These are phyloP conservation scores for Encarsia formosa DNA, from an alignment of 2,888 invertebrate species.

Conservation along the genomic window DNA sequence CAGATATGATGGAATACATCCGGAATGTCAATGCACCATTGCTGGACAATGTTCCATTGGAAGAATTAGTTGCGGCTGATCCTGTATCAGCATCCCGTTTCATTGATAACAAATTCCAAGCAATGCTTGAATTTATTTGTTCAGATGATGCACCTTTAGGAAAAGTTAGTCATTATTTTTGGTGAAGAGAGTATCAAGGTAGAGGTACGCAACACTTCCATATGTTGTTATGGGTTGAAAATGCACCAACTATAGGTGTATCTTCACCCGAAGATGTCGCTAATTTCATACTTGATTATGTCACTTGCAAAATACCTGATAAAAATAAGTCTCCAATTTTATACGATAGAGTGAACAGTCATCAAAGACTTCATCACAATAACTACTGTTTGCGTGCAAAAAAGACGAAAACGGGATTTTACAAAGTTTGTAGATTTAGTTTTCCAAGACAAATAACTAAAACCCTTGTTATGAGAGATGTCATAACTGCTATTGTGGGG, in stretches of 20 bases:
- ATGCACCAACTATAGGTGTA: constrained; percentile 13
- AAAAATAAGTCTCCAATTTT: constrained; percentile 32
- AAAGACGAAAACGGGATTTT: constrained; percentile 30
- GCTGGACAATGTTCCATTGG: constrained; percentile 24
- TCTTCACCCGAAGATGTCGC: constrained; percentile 32
- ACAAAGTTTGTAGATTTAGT: constrained; percentile 31
- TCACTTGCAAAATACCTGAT: constrained; percentile 33
- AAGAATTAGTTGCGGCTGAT: constrained; percentile 37
- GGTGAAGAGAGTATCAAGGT: constrained; percentile 34
- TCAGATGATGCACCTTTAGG: constrained; percentile 33
- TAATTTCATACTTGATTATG: constrained; percentile 32
- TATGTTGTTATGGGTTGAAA: constrained; percentile 3
- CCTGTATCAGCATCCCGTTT: constrained; percentile 39
- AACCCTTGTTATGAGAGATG: constrained; percentile 26
- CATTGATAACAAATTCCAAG: constrained; percentile 38
- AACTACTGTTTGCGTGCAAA: constrained; percentile 36
- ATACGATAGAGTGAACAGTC: constrained; percentile 31
- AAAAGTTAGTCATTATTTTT: constrained; percentile 33
- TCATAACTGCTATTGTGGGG: constrained; percentile 30
- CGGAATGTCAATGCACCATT: constrained; percentile 32
- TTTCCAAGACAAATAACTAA: constrained; percentile 29
- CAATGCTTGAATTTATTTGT: constrained; percentile 37
- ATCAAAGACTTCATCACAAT: constrained; percentile 39
- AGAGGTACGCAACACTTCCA: constrained; percentile 1
- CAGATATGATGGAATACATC: constrained; percentile 35